These are phyloP conservation scores for Rhyzopertha dominica DNA, from an alignment of 1,140 invertebrate genomes.

Conservation along the genomic window DNA sequence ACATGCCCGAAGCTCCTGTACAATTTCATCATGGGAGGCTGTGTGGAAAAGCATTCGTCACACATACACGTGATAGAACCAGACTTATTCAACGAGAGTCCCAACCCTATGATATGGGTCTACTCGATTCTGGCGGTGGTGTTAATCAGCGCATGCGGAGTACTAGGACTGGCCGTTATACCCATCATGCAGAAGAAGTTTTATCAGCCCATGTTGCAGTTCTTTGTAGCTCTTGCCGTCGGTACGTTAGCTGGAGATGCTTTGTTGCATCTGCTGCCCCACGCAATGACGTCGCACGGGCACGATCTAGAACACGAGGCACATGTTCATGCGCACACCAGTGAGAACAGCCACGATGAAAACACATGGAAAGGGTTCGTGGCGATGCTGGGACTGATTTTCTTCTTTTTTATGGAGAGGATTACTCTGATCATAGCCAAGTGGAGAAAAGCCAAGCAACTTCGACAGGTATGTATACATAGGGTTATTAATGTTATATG, in stretches of 20 bases:
- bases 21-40: slow-evolving; percentile 25
- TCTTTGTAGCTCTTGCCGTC: slow-evolving; percentile 86
- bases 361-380: slow-evolving; percentile 80
- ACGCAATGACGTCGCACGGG: slow-evolving; percentile 56
- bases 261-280: slow-evolving; percentile 86
- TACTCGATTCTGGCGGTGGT: slow-evolving; percentile 76
- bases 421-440: slow-evolving; percentile 72
- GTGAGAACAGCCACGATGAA: slow-evolving; percentile 50
- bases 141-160: slow-evolving; percentile 76
- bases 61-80: slow-evolving; percentile 3
- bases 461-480: slow-evolving; percentile 55
- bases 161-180: slow-evolving; percentile 79
- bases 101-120: slow-evolving; percentile 55
- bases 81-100: slow-evolving; percentile 2
- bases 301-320: slow-evolving; percentile 40
- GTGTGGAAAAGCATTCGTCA: slow-evolving; percentile 6
- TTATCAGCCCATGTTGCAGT: slow-evolving; percentile 86
- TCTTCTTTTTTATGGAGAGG: slow-evolving; percentile 85
- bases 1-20: slow-evolving; percentile 36
- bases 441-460: slow-evolving; percentile 64
- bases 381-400: slow-evolving; percentile 73
- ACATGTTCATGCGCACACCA: slow-evolving; percentile 28
- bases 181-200: slow-evolving; percentile 85
- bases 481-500: too few species aligned
- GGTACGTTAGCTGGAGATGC: slow-evolving; percentile 87